Evolutionary conservation across 2,888 invertebrate genomes (phyloP).

Genomic region (Thecophora atra): DNA sequence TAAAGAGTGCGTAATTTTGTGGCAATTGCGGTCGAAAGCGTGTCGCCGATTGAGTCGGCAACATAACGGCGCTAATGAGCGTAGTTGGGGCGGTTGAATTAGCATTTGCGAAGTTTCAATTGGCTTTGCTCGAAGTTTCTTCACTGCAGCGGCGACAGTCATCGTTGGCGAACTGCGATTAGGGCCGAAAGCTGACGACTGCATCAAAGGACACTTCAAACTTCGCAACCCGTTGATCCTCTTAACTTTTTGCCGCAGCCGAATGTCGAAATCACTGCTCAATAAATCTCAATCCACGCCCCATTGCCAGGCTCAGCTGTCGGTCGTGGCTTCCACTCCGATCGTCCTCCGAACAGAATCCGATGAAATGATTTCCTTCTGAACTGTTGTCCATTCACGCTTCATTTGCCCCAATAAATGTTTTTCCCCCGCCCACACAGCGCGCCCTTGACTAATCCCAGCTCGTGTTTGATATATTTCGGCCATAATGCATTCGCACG

Average conservation of each 20-base stretch:
- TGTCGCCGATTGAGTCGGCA: not conserved
- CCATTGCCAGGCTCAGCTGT: not conserved
- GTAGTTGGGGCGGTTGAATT: slow-evolving; percentile 11
- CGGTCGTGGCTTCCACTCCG: not conserved
- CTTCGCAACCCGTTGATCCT: not conserved
- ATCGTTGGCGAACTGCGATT: slow-evolving; percentile 15
- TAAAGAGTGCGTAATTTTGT: slow-evolving; percentile 32
- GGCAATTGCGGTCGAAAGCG: slow-evolving; percentile 27
- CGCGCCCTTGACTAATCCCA: slow-evolving; percentile 7
- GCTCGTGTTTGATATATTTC: slow-evolving; percentile 17
- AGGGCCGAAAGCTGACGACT: not conserved
- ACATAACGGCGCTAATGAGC: too few species aligned
- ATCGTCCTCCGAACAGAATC: slow-evolving; percentile 1
- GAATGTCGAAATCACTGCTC: slow-evolving; percentile 8
- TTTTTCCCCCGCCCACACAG: not conserved
- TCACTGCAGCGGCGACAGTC: slow-evolving; percentile 3
- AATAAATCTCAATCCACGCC: slow-evolving; percentile 1
- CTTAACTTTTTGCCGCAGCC: not conserved
- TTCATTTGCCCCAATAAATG: slow-evolving; percentile 36
- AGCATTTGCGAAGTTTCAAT: slow-evolving; percentile 33
- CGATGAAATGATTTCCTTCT: slow-evolving; percentile 32
- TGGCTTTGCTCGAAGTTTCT: slow-evolving; percentile 24
- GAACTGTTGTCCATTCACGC: slow-evolving; percentile 38
- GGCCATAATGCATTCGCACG: slow-evolving; percentile 5
- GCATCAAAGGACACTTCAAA: not conserved